Base-by-base conservation (phyloP, 2,113 vertebrate species). In the Mixornis gularis region DNA sequence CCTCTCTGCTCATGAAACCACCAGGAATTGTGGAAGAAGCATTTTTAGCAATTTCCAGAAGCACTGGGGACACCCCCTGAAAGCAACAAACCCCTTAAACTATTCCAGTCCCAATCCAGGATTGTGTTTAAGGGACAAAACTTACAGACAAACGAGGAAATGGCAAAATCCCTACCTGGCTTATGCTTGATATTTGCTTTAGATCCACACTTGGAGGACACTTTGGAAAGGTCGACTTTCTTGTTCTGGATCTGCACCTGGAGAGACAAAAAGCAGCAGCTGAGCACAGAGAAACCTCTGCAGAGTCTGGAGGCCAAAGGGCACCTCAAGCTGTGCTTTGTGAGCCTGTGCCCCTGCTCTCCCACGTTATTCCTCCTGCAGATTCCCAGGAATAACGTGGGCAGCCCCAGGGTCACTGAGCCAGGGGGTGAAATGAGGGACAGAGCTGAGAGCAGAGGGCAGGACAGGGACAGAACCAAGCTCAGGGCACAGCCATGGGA, bases 171-270 rank as follows among this genome's bases (percentile, higher is more conserved):
- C 77, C 95, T 95, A 99, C 99, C 99, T 95, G 99, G 98, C 93
- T 99, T 99, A 90, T 99, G 98, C 90, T 99, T 99, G 93, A 99
- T 98, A 73, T 98, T 99, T 53, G 98, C 93, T 96, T 99, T 99
- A 46, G 99, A 99, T 60, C 99, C 99, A 27, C 98, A 99, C 96
- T 99, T 99, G 26, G 99, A 98, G 17, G 98, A 98, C 96, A 99
- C 98, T 96, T 99, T 99, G 87, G 99, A 99, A 64, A 99, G 81
- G 63, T 99, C 99, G 8, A 99, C 98, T 83, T 99, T 99, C 97
- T 98, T 99, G 97, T 93, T 99, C 93, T 98, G 98, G 89, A 99
- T 99, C 97, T 99, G 98, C 87, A 99, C 98, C 99, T 99, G 79
- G 66, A 34, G 60, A 91, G 62, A 86, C 32, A 72, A 66, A 53